Evolutionary conservation across 2,888 invertebrate genomes (phyloP), one percentile per base, ranked within the genome.

Genomic region (Amaurobius ferox): DNA sequence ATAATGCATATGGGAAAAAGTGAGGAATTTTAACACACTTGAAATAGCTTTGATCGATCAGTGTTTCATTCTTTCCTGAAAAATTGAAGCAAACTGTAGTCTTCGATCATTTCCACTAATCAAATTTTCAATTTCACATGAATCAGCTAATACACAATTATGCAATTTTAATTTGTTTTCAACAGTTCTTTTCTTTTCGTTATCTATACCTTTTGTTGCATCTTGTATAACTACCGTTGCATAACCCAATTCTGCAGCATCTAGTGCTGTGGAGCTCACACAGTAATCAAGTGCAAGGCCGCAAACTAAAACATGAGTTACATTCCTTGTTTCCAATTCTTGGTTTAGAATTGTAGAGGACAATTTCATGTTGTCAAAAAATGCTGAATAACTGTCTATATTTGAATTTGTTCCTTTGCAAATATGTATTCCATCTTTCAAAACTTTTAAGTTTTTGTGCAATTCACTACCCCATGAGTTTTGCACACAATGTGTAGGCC

Each of bases 401-500:
- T 97, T 96, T 0, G 98, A 95, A 92, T 97, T 96, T 0, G 96
- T 96, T 55, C 98, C 98, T 91, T 97, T 97, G 92, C 96, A 96
- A 74, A 97, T 94, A 91, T 96, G 95, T 70, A 95, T 93, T 2
- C 95, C 94, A 83, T 94, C 94, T 23, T 78, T 19, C 61, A 88
- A 88, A 90, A 95, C 95, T 93, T 96, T 97, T 0, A 99, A 92
- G 90, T 97, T 95, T 90, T 95, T 94, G 91, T 98, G 98, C 35
- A 98, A 93, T 91, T 98, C 95, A 0, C 98, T 95, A 3, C 98
- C 98, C 97, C 96, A 97, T 0, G 97, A 95, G 90, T 96, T 95
- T 92, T 98, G 97, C 11, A 98, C 97, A 92, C 98, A 99, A 92
- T 99, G 98, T 0, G 95, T 93, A 13, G 98, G 99, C 97, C 98